Conservation (phyloP, 2,888 invertebrate genomes). For the Nephrotoma flavescens region DNA sequence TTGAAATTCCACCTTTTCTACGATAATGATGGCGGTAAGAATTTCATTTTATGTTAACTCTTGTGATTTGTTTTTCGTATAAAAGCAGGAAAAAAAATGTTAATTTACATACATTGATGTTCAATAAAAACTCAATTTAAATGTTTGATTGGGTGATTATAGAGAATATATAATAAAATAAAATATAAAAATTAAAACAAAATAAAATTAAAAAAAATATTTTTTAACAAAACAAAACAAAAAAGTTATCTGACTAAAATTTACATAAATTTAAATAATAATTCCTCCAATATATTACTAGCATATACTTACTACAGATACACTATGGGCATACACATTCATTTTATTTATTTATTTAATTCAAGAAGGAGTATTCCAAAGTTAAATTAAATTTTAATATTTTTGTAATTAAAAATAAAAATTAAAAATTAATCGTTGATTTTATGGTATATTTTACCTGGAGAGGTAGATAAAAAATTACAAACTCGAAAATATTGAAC, state of each 20-base stretch:
- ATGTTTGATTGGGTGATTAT: conserved; percentile 11
- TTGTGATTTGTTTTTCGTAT: not conserved
- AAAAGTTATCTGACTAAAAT: not conserved
- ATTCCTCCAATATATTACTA: not conserved
- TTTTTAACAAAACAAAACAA: not conserved
- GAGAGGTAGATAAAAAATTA: not conserved
- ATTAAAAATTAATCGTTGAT: not conserved
- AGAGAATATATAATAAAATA: not conserved
- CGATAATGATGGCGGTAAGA: not conserved
- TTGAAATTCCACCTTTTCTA: not conserved
- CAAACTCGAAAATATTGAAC: not conserved
- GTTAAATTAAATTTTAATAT: conserved; percentile 1
- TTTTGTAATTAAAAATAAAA: not conserved
- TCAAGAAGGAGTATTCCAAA: not conserved
- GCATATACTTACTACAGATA: not conserved
- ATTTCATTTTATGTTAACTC: not conserved
- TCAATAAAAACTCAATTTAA: conserved; percentile 14
- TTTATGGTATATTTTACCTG: not conserved
- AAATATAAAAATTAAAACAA: not conserved
- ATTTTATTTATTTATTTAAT: not conserved
- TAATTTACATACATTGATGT: conserved; percentile 13
- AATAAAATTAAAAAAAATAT: not conserved
- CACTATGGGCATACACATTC: not conserved
- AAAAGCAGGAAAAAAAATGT: not conserved
- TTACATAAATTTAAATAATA: not conserved